Percentiles rank a stretch among this genome's conserved stretches.
Evolutionary conservation across 2,797 vertebrate genomes (phyloP).

Genomic region (Sebastes vulpes): DNA sequence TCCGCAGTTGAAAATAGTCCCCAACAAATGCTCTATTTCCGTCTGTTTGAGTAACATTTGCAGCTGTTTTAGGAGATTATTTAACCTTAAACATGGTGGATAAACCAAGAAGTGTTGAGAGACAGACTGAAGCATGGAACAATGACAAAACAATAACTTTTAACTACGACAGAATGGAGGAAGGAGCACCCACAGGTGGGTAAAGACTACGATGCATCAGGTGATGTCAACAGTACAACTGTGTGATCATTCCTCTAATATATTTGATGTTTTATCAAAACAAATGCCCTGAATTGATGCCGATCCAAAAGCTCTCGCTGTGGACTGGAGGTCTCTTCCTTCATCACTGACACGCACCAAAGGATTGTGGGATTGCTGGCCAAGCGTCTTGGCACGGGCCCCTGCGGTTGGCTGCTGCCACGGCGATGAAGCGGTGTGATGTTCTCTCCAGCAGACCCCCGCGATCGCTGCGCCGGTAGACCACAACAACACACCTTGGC

Average conservation of each 20-base stretch:
- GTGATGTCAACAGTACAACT: not conserved
- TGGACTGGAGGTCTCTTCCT: conserved; percentile 52
- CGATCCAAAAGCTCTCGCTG: conserved; percentile 44
- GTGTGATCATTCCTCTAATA: conserved; percentile 13
- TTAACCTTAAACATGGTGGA: not conserved
- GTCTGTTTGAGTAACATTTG: not conserved
- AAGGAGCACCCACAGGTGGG: not conserved
- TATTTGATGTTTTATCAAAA: conserved; percentile 50
- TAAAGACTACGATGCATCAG: not conserved
- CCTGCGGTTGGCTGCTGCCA: conserved; percentile 76
- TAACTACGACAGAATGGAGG: not conserved
- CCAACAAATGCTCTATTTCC: no score
- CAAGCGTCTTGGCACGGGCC: conserved; percentile 82
- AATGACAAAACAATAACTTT: not conserved
- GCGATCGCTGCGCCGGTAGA: conserved; percentile 77
- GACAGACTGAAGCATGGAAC: not conserved
- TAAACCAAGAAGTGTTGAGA: not conserved
- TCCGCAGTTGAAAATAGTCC: not conserved
- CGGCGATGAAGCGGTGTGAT: conserved; percentile 90
- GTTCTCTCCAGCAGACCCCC: conserved; percentile 84
- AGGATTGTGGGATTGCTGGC: conserved; percentile 80
- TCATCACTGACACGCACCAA: conserved; percentile 75
- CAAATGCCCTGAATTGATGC: conserved; percentile 29
- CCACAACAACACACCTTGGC: conserved; percentile 87
- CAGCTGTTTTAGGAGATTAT: not conserved